phyloP scores from a whole-genome alignment of 2,113 vertebrate genomes.

The Aegotheles bennettii region DNA sequence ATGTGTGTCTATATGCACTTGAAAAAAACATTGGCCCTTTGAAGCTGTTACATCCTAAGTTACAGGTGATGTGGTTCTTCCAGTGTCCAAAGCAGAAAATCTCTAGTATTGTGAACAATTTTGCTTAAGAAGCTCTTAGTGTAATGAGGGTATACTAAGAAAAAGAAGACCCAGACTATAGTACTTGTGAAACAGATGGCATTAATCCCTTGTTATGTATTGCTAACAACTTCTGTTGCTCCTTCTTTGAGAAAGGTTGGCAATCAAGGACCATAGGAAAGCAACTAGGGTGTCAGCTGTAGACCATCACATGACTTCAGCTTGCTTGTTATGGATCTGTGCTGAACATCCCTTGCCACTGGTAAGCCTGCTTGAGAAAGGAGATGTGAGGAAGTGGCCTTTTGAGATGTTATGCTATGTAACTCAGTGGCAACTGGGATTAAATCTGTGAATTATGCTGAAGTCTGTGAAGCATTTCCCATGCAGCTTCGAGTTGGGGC shows the following conservation, averaged over 20 bases:
- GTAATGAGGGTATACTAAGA: neutral
- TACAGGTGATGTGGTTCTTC: neutral
- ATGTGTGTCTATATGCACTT: neutral
- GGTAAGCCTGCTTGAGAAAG: neutral
- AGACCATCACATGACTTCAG: neutral
- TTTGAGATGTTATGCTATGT: neutral
- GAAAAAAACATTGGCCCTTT: neutral
- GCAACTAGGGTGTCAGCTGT: neutral
- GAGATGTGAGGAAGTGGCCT: neutral
- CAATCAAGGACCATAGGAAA: neutral
- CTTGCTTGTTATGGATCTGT: neutral
- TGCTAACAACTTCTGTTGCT: neutral
- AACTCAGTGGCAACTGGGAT: neutral
- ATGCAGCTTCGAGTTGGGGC: rapidly evolving
- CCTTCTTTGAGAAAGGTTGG: neutral
- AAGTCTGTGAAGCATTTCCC: neutral
- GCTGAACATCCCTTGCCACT: neutral
- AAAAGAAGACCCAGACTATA: neutral
- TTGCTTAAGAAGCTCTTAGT: neutral
- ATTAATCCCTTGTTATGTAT: neutral
- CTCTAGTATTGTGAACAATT: neutral
- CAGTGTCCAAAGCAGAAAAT: neutral
- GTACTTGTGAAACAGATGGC: neutral
- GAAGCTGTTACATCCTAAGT: neutral
- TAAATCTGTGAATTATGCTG: rapidly evolving